Evolutionary conservation across 2,113 vertebrate genomes (phyloP).

Genomic region (Hyaena hyaena): DNA sequence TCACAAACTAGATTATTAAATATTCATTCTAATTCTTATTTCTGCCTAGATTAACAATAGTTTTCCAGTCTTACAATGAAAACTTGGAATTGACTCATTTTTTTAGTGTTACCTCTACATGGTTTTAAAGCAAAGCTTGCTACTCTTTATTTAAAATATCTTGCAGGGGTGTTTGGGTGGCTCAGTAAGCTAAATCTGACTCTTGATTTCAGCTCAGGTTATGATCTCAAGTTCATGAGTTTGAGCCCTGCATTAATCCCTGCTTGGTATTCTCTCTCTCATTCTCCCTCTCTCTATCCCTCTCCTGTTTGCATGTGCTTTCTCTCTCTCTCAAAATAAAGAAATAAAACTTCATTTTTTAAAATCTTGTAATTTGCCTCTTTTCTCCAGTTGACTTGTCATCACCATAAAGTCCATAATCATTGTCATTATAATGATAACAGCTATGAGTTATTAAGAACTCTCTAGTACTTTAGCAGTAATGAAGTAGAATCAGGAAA

Average conservation of each 20-base stretch:
- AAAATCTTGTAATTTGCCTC: not conserved
- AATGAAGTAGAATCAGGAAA: not conserved
- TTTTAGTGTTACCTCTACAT: not conserved
- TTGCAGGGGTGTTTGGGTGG: not conserved
- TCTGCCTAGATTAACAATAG: not conserved
- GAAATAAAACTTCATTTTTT: too few relatives aligned
- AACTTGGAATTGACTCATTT: not conserved
- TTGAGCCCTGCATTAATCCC: too few relatives aligned
- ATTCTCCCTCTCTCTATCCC: too few relatives aligned
- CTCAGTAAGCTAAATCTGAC: too few relatives aligned
- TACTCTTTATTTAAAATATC: not conserved
- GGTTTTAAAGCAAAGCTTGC: not conserved
- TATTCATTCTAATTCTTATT: not conserved
- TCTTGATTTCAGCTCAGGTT: too few relatives aligned
- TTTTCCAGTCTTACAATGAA: not conserved
- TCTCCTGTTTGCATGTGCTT: too few relatives aligned
- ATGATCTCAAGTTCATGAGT: too few relatives aligned
- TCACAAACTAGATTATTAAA: not conserved
- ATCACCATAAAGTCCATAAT: not conserved
- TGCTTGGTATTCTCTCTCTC: too few relatives aligned
- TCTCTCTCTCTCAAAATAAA: too few relatives aligned
- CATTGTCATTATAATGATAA: not conserved
- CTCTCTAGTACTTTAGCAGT: not conserved
- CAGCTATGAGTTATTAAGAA: not conserved
- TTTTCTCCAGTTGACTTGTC: not conserved